Percentiles rank a stretch among this genome's conserved stretches.
These are phyloP conservation scores for Platycnemis pennipes DNA, from an alignment of 2,888 invertebrate species.

Conservation along the genomic window DNA sequence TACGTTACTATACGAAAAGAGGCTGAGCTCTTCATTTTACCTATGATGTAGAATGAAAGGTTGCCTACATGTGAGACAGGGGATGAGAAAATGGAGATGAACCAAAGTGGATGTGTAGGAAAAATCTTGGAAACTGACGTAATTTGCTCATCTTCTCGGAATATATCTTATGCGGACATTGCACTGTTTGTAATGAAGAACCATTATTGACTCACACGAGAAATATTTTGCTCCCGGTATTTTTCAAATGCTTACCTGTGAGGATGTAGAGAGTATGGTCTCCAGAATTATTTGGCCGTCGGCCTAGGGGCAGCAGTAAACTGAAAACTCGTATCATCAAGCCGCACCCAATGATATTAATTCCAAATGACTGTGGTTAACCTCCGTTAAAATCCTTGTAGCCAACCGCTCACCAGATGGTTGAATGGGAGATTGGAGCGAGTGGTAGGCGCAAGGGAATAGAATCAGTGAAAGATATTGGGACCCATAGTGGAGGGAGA, in stretches of 20 bases:
- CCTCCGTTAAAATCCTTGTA: background rate
- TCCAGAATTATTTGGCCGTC: background rate
- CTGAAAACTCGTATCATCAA: background rate
- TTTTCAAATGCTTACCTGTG: background rate
- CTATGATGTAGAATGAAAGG: too few relatives aligned
- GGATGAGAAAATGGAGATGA: background rate
- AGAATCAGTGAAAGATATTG: background rate
- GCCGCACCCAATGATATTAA: background rate
- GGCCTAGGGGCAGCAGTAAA: background rate
- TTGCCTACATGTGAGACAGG: too few relatives aligned
- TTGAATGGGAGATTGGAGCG: background rate
- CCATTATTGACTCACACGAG: background rate
- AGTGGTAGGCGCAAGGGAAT: too few relatives aligned
- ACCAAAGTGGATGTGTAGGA: background rate
- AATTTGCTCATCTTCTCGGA: background rate
- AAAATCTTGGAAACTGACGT: background rate
- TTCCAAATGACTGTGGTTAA: background rate
- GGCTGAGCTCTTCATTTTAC: too few relatives aligned
- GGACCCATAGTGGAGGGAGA: background rate
- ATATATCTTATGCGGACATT: background rate
- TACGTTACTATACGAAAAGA: too few relatives aligned
- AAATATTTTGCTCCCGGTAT: background rate
- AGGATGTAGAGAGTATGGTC: background rate
- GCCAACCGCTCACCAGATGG: background rate
- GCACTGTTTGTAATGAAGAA: background rate